phyloP scores from a whole-genome alignment of 1,140 invertebrate species.

The Cyphomyrmex costatus region DNA sequence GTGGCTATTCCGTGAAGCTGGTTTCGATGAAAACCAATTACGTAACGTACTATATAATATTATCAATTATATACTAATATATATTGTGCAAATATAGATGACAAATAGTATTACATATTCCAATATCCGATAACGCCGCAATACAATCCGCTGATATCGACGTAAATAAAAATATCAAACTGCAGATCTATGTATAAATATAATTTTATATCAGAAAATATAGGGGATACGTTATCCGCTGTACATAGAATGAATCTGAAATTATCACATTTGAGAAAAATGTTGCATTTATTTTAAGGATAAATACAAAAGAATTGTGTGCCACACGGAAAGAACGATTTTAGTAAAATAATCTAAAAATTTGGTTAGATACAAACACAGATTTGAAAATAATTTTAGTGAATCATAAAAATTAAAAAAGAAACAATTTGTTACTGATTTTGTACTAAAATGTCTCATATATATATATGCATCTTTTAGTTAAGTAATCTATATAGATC shows the following conservation, averaged over 20 bases:
- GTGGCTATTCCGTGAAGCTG: constrained; percentile 2
- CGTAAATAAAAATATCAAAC: not conserved
- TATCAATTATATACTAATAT: constrained; percentile 6
- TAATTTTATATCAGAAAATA: not conserved
- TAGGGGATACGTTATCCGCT: not conserved
- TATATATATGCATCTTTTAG: too few species aligned
- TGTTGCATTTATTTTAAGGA: too few species aligned
- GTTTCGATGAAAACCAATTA: constrained; percentile 22
- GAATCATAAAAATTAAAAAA: too few species aligned
- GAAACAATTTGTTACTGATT: too few species aligned
- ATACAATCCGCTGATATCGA: not conserved
- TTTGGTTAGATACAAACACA: too few species aligned
- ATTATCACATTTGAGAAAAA: not conserved
- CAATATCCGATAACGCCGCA: not conserved
- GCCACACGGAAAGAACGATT: too few species aligned
- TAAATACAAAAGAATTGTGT: too few species aligned
- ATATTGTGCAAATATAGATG: not conserved
- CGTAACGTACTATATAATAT: not conserved
- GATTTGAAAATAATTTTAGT: too few species aligned
- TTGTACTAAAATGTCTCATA: too few species aligned
- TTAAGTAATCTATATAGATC: too few species aligned
- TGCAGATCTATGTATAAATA: not conserved
- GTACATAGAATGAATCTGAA: not conserved
- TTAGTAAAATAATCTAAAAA: too few species aligned
- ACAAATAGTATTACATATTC: not conserved